phyloP scores from a whole-genome alignment of 2,113 vertebrate species.

The Azemiops feae region DNA sequence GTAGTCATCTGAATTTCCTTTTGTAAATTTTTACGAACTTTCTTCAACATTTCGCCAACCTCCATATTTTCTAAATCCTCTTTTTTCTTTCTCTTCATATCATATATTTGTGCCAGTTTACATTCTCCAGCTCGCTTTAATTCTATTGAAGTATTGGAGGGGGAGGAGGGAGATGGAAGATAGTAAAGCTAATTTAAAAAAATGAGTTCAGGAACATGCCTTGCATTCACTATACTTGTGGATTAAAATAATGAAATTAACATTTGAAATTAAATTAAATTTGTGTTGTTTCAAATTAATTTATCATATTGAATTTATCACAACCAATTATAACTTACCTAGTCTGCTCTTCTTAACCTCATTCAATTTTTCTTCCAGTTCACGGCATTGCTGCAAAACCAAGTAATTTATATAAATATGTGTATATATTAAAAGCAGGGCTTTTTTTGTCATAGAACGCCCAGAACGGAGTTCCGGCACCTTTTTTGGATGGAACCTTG shows the following conservation, averaged over 20 bases:
- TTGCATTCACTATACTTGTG: background rate
- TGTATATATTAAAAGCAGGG: background rate
- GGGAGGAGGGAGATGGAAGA: background rate
- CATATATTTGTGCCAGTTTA: constrained; percentile 49
- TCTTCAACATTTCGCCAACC: background rate
- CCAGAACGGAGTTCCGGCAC: no score
- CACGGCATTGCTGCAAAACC: constrained; percentile 52
- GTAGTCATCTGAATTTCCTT: constrained; percentile 42
- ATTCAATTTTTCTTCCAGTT: constrained; percentile 60
- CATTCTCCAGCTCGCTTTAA: constrained; percentile 50
- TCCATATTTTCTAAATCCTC: background rate
- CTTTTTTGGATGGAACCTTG: no score
- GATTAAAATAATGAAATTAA: background rate
- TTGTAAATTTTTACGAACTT: constrained; percentile 10
- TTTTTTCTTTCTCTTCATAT: constrained; percentile 28
- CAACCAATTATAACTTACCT: constrained; percentile 54
- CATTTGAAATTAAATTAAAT: background rate
- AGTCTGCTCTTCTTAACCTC: constrained; percentile 62
- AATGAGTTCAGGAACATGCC: background rate
- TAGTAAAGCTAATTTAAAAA: background rate
- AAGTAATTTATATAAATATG: background rate
- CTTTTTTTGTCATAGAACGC: no score
- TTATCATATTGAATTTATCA: background rate
- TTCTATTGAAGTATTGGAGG: constrained; percentile 51
- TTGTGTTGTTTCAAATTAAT: background rate